phyloP scores from a whole-genome alignment of 2,888 invertebrate species.

The Hirtodrosophila trivittata region DNA sequence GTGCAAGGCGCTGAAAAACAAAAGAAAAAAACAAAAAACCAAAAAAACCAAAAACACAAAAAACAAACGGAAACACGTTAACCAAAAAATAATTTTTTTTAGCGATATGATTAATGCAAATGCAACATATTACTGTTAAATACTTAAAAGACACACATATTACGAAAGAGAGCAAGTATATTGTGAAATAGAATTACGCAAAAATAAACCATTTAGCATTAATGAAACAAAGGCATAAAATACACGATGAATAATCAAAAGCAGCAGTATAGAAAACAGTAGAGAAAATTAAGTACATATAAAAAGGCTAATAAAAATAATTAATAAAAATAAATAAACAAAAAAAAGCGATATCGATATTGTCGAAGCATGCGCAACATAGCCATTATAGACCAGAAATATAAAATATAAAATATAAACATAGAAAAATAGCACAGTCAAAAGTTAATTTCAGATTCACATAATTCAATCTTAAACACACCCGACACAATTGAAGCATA shows the following conservation, averaged over 20 bases:
- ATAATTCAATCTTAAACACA: conserved; percentile 47
- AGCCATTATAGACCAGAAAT: conserved; percentile 26
- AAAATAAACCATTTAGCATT: conserved; percentile 43
- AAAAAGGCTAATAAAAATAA: conserved; percentile 32
- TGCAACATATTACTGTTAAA: conserved; percentile 72
- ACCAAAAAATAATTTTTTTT: conserved; percentile 75
- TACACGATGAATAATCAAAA: conserved; percentile 76
- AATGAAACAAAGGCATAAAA: conserved; percentile 39
- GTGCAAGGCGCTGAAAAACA: conserved; percentile 78
- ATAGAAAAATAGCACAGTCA: conserved; percentile 61
- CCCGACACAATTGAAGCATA: conserved; percentile 44
- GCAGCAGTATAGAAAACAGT: conserved; percentile 70
- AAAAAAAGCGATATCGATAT: conserved; percentile 15
- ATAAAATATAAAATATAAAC: conserved; percentile 16
- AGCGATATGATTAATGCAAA: conserved; percentile 66
- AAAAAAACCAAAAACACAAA: conserved; percentile 16
- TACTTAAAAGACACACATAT: conserved; percentile 68
- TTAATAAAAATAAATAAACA: conserved; percentile 9
- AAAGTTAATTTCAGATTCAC: conserved; percentile 48
- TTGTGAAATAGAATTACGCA: conserved; percentile 75
- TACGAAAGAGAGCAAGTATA: conserved; percentile 65
- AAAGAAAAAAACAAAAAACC: conserved; percentile 13
- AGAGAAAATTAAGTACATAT: conserved; percentile 56
- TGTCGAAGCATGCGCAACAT: too few species aligned
- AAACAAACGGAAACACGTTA: conserved; percentile 33